Base-by-base conservation (phyloP, 2,113 vertebrate genomes). In the Eulacestoma nigropectus region DNA sequence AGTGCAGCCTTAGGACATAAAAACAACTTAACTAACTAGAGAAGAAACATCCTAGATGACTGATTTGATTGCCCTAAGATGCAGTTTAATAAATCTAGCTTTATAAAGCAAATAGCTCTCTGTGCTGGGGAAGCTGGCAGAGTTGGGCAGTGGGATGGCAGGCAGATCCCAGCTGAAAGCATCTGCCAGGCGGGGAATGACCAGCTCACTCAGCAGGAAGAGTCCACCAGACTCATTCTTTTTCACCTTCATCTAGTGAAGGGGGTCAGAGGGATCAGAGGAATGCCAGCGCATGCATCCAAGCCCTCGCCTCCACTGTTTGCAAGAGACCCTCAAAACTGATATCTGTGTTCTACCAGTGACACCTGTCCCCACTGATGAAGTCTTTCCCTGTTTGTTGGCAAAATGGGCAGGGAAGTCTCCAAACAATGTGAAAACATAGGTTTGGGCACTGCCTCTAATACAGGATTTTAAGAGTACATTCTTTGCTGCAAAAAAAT, bases 391-490 rank as follows among this genome's bases (percentile, higher is more conserved):
- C 27, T 35, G 5, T 8, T 41, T 27, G 9, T 9, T 62, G 57
- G 52, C 15, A 60, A 75, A 86, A 42, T 0, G 3, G n/a, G 26
- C 57, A 63, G 50, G 16, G 13, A 84, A 75, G 9, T 13, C 72
- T 74, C 64, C 4, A 6, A 65, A 42, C 5, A 4, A 9, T 4
- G 27, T 7, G 33, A 19, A 62, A 80, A 59, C 20, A 4, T 0
- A 19, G 16, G 7, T 16, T 35, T 41, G 32, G n/a, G 27, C 14
- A 67, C 35, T 4, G 1, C 29, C 16, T 47, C 63, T n/a, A 10
- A 57, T 16, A 22, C 0, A 47, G 64, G 50, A 20, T 11, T n/a
- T 33, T 4, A 33, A 60, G 62, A 73, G 11, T 44, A 11, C 22
- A 22, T 73, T 76, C 29, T 94, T 32, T 72, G 69, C 29, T 42